Percentiles rank a stretch among this genome's conserved stretches.
These are phyloP conservation scores for Lagothrix lagotricha DNA, from an alignment of 2,797 vertebrate species.

Conservation along the genomic window DNA sequence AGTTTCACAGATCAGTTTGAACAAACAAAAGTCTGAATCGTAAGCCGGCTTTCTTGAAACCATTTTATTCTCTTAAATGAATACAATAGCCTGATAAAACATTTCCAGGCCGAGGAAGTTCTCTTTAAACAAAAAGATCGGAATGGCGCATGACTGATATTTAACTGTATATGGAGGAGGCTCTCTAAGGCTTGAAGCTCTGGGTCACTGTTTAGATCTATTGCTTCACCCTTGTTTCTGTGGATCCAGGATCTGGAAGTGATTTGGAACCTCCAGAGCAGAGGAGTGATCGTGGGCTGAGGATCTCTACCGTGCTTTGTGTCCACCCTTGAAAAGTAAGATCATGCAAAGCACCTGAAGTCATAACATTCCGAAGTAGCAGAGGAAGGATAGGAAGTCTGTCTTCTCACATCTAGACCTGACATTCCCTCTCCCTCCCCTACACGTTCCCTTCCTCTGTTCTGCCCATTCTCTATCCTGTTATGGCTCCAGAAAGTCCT, in stretches of 20 bases:
- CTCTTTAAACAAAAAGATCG: neutral
- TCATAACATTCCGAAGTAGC: too few species aligned
- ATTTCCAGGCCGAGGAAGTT: neutral
- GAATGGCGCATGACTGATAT: rapidly evolving
- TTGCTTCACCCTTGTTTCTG: too few species aligned
- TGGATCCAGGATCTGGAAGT: neutral
- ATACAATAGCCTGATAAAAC: too few species aligned
- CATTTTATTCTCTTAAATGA: neutral
- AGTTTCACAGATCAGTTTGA: neutral
- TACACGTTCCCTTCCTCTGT: rapidly evolving
- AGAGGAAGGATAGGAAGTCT: rapidly evolving
- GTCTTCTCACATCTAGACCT: rapidly evolving
- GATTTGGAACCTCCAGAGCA: rapidly evolving
- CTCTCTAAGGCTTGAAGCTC: rapidly evolving
- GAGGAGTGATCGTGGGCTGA: rapidly evolving
- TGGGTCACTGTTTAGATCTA: neutral
- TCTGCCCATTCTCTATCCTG: rapidly evolving
- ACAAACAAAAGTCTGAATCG: neutral
- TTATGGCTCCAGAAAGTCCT: neutral
- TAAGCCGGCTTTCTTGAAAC: neutral
- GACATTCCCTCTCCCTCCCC: rapidly evolving
- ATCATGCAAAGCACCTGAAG: rapidly evolving
- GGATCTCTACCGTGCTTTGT: rapidly evolving
- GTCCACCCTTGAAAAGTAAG: neutral
- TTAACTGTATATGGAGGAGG: rapidly evolving